These are phyloP conservation scores for Eriocheir sinensis DNA, from an alignment of 1,140 invertebrate species.

Conservation along the genomic window DNA sequence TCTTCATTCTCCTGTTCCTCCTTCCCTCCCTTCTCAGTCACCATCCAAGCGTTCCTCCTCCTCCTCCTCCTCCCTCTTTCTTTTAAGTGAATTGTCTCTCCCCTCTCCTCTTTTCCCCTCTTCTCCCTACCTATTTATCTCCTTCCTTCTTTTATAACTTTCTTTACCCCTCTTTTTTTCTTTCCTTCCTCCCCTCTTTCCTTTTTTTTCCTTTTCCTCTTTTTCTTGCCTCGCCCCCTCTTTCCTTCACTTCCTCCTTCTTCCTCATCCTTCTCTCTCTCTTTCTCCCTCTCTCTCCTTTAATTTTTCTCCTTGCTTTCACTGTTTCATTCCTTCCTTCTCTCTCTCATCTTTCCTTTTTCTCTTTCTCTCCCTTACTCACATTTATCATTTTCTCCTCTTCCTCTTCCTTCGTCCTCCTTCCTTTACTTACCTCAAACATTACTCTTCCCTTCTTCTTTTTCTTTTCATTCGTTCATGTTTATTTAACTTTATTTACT, in stretches of 20 bases:
- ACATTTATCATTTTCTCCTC: too few relatives aligned
- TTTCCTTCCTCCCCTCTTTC: neutral
- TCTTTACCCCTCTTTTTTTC: neutral
- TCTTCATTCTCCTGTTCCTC: neutral
- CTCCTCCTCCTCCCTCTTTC: neutral
- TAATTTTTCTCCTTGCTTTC: neutral
- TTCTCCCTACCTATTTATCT: neutral
- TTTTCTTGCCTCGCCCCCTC: neutral
- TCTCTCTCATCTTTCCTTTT: neutral
- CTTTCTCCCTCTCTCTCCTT: neutral
- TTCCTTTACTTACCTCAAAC: too few relatives aligned
- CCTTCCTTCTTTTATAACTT: neutral
- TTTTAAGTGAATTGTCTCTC: neutral
- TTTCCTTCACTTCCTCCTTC: too few relatives aligned
- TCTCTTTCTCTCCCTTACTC: neutral
- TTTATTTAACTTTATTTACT: too few relatives aligned
- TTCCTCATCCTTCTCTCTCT: neutral
- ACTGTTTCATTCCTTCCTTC: neutral
- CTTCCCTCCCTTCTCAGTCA: neutral
- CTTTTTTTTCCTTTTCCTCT: neutral
- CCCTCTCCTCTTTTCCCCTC: neutral
- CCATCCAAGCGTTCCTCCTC: too few relatives aligned
- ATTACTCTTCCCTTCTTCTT: too few relatives aligned
- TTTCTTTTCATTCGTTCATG: too few relatives aligned
- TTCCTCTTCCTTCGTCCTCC: too few relatives aligned